A percentile compares a stretch with the other conserved stretches of the same genome.
Evolutionary conservation across 1,140 invertebrate genomes (phyloP).

Genomic region (Adelges cooleyi): DNA sequence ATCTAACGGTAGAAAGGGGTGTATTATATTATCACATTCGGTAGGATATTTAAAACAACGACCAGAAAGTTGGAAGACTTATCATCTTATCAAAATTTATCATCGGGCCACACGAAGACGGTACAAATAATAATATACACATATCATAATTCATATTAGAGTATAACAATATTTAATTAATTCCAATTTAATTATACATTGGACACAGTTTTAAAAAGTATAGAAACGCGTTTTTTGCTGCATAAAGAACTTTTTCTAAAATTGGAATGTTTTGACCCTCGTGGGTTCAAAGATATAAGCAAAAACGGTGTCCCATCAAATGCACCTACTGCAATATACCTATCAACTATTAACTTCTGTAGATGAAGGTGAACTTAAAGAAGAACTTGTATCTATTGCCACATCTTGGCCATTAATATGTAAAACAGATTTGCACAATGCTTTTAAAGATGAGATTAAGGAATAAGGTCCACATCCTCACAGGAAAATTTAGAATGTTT

Average conservation of each 20-base stretch:
- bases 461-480: neutral
- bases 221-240: neutral
- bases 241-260: neutral
- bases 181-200: neutral
- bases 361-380: neutral
- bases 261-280: neutral
- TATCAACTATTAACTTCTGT: neutral
- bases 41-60: too few relatives aligned
- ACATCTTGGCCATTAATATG: neutral
- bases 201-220: neutral
- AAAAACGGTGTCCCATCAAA: neutral
- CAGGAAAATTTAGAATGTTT: neutral
- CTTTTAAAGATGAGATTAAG: neutral
- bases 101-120: too few relatives aligned
- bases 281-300: neutral
- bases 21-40: too few relatives aligned
- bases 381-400: neutral
- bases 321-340: neutral
- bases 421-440: neutral
- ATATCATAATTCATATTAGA: too few relatives aligned
- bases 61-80: too few relatives aligned
- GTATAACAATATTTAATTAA: too few relatives aligned
- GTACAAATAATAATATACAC: too few relatives aligned
- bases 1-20: too few relatives aligned
- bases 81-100: too few relatives aligned